phyloP scores from a whole-genome alignment of 2,888 invertebrate genomes.

The Caenorhabditis sp. region DNA sequence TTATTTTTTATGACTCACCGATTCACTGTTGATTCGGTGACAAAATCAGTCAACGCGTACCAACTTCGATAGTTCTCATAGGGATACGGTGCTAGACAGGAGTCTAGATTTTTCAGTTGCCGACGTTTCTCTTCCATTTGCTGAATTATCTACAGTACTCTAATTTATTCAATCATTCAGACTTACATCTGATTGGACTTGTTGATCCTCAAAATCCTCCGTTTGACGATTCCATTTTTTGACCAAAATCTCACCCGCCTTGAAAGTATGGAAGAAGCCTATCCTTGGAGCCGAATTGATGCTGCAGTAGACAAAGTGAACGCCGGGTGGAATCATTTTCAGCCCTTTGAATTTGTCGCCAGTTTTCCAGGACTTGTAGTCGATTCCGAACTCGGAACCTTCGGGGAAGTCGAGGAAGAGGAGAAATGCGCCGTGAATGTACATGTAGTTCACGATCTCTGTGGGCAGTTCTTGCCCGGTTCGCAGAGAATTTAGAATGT shows the following conservation, averaged over 20 bases:
- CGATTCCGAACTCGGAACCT: slow-evolving; percentile 95
- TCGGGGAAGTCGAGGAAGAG: slow-evolving; percentile 84
- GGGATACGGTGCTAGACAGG: slow-evolving; percentile 87
- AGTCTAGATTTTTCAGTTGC: slow-evolving; percentile 81
- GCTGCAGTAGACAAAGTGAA: slow-evolving; percentile 84
- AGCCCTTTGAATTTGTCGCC: slow-evolving; percentile 91
- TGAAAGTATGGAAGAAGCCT: slow-evolving; percentile 83
- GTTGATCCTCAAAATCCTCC: slow-evolving; percentile 76
- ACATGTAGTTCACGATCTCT: slow-evolving; percentile 52
- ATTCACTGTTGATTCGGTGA: slow-evolving; percentile 37
- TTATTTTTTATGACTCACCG: slow-evolving; percentile 71
- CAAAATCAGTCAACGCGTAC: slow-evolving; percentile 72
- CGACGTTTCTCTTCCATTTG: slow-evolving; percentile 23
- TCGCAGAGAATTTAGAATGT: slow-evolving; percentile 7
- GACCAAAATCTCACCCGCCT: slow-evolving; percentile 83
- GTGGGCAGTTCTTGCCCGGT: slow-evolving; percentile 28
- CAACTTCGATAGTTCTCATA: slow-evolving; percentile 87
- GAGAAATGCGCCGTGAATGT: slow-evolving; percentile 53
- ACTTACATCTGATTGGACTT: slow-evolving; percentile 33
- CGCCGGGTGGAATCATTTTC: slow-evolving; percentile 97
- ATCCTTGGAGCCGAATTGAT: slow-evolving; percentile 54
- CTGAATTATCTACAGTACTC: background rate
- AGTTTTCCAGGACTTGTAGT: slow-evolving; percentile 87
- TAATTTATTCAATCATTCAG: background rate
- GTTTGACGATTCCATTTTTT: slow-evolving; percentile 83